Percentiles rank a stretch among this genome's conserved stretches.
Evolutionary conservation across 1,140 invertebrate species (phyloP).

Genomic region (Conus ventricosus): DNA sequence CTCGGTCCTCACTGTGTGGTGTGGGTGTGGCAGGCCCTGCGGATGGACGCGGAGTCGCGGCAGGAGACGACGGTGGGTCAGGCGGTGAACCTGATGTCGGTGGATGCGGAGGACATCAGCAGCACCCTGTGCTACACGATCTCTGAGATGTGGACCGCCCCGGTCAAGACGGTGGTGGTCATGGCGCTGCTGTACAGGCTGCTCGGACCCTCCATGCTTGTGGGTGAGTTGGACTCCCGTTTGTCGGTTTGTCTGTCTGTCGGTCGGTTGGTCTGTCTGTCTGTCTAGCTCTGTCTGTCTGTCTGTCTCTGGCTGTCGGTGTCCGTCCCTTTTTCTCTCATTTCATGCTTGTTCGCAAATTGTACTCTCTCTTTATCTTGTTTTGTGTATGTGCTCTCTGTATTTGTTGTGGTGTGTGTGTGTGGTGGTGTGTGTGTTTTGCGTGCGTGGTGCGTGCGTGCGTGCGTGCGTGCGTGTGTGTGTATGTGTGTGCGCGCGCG

Average conservation of each 20-base stretch:
- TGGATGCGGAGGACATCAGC: slow-evolving; percentile 67
- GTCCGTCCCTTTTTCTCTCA: no score
- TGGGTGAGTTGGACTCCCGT: neutral
- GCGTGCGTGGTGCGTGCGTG: no score
- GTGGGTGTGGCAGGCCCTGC: slow-evolving; percentile 50
- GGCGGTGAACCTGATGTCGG: slow-evolving; percentile 79
- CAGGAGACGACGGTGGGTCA: slow-evolving; percentile 76
- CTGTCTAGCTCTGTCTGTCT: no score
- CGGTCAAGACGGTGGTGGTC: neutral
- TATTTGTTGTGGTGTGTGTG: no score
- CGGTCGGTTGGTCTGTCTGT: no score
- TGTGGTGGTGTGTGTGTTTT: no score
- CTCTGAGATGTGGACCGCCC: neutral
- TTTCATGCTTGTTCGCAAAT: no score
- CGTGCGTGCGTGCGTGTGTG: no score
- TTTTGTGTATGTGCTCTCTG: no score
- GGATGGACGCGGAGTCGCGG: slow-evolving; percentile 58
- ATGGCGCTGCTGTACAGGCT: neutral
- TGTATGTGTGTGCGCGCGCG: no score
- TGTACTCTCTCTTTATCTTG: no score
- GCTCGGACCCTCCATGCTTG: neutral
- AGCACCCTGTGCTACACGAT: neutral
- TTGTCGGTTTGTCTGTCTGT: neutral
- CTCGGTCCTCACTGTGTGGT: no score
- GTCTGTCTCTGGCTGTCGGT: neutral